phyloP scores from a whole-genome alignment of 2,113 vertebrate genomes.

The Regulus satrapa region DNA sequence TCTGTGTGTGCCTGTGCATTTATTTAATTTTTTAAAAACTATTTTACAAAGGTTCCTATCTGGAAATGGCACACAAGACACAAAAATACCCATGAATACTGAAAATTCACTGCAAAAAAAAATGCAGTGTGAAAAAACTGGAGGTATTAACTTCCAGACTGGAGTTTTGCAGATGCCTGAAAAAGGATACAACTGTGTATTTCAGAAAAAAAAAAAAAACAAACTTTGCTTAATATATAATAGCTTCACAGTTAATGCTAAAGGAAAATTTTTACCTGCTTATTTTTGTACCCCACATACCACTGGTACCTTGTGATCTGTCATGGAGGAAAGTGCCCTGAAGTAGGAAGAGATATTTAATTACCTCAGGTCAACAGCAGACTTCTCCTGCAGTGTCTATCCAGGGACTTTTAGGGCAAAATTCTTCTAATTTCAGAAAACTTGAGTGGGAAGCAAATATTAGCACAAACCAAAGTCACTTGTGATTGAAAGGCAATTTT shows the following conservation, averaged over 20 bases:
- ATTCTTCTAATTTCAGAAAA: background rate
- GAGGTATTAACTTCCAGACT: background rate
- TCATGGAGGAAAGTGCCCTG: background rate
- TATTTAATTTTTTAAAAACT: background rate
- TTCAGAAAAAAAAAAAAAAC: too few relatives aligned
- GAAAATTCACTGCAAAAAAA: background rate
- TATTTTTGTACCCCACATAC: background rate
- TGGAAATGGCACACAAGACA: background rate
- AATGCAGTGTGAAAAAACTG: background rate
- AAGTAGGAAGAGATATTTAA: background rate
- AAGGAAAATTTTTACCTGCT: background rate
- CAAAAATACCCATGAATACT: background rate
- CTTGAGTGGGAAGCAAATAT: background rate
- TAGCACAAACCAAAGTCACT: background rate
- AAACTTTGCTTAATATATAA: background rate
- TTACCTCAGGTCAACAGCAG: background rate
- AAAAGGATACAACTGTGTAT: background rate
- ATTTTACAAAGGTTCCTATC: background rate
- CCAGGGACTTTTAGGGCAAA: background rate
- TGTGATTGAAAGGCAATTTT: background rate
- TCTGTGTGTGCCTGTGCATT: accelerated
- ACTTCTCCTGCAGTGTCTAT: background rate
- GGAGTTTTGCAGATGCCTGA: background rate
- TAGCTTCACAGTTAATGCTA: background rate
- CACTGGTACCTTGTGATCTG: background rate